phyloP scores from a whole-genome alignment of 2,113 vertebrate species.

The Daubentonia madagascariensis region DNA sequence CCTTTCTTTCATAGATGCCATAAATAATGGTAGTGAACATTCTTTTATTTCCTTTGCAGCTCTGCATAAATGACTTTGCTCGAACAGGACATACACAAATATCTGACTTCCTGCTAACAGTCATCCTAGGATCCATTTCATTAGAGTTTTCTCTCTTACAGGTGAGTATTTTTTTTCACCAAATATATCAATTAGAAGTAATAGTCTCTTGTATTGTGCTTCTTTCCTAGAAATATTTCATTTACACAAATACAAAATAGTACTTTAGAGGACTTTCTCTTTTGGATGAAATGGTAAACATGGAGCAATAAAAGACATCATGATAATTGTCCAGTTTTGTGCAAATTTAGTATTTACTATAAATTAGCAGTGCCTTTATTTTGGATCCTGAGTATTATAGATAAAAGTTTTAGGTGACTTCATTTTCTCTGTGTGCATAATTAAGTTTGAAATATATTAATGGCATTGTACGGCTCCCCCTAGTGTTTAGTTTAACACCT shows the following conservation, averaged over 20 bases:
- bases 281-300: neutral
- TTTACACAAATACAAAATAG: neutral
- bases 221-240: slow-evolving; percentile 14
- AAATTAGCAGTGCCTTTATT: neutral
- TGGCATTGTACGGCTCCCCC: neutral
- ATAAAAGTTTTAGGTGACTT: slow-evolving; percentile 23
- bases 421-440: neutral
- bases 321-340: neutral
- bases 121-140: neutral
- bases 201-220: neutral
- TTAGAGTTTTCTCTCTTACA: neutral
- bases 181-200: neutral
- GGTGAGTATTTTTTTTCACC: neutral
- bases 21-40: neutral
- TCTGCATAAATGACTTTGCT: neutral
- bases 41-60: neutral
- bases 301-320: neutral
- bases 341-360: neutral
- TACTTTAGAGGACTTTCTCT: neutral
- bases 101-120: neutral
- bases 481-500: slow-evolving; percentile 26
- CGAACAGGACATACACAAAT: neutral
- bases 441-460: neutral
- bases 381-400: neutral
- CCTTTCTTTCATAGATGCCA: neutral